phyloP scores from a whole-genome alignment of 1,140 invertebrate genomes.

The Brachionus sp. region DNA sequence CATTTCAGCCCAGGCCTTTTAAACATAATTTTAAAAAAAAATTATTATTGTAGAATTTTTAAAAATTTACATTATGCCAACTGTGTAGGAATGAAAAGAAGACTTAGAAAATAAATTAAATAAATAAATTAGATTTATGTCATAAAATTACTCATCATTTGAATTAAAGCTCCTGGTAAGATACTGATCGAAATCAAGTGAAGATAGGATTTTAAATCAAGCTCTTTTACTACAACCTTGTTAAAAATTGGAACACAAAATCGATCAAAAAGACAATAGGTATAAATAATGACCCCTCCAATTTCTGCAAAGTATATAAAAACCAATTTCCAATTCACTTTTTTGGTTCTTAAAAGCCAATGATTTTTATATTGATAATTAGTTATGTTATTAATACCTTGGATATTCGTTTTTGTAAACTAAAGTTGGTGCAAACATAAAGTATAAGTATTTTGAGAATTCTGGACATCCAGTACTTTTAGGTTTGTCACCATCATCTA shows the following conservation, averaged over 20 bases:
- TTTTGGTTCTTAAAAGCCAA: conserved; percentile 61
- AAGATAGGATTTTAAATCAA: conserved; percentile 64
- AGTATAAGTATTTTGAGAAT: conserved; percentile 76
- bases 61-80: conserved; percentile 74
- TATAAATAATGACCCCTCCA: conserved; percentile 71
- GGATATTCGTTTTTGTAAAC: conserved; percentile 80
- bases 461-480: conserved; percentile 60
- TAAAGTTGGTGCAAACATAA: conserved; percentile 79
- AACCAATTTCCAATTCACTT: conserved; percentile 72
- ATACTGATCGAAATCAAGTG: conserved; percentile 70
- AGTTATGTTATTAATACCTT: not conserved
- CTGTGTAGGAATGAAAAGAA: conserved; percentile 82
- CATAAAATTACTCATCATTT: conserved; percentile 63
- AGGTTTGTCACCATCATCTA: conserved; percentile 28
- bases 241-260: conserved; percentile 70
- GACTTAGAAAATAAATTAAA: not conserved
- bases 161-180: conserved; percentile 70
- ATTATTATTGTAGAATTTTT: conserved; percentile 47
- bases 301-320: conserved; percentile 71
- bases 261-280: conserved; percentile 73
- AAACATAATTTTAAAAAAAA: not conserved
- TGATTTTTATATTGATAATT: not conserved
- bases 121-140: not conserved
- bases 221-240: conserved; percentile 67
- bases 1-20: conserved; percentile 73